Base-by-base conservation (phyloP, 2,888 invertebrate species). In the Pachydiplax longipennis region DNA sequence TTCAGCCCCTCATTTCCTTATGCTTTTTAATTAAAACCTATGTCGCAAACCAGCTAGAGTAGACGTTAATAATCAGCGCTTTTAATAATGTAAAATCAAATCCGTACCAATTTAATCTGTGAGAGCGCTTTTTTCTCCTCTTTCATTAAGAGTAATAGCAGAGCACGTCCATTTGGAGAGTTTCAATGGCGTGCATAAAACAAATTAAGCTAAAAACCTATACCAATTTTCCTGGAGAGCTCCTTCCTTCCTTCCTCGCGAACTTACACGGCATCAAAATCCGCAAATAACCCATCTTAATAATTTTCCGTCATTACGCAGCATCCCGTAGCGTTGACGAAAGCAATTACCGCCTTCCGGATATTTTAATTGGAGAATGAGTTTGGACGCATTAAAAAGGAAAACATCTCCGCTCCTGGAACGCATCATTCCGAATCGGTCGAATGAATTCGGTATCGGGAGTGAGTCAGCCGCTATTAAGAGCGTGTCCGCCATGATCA, bases 201-300 rank as follows among this genome's bases (percentile, higher is more conserved):
- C 61, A 65, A 87, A 87, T 87, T 87, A 65, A 87, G 58, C 37
- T 87, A 87, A 87, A 65, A 87, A 61, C 53, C 87, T 61, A 61
- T 35, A 35, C 61, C 65, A 87, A 87, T 87, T 87, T 87, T 35
- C 8, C 61, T 65, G 37, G 37, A 65, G 58, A 31, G 87, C 61
- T 61, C 58, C 35, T 35, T 82, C 82, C 35, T 35, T 82, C 82
- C 22, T 83, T 58, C 22, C 53, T 18, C 18, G 87, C 35, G n/a
- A 15, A 22, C 8, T 6, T 31, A 0, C 73, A 73, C 25, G 73
- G 12, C 31, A 73, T 73, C n/a, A 12, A 65, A 65, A 65, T 65
- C 31, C 73, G 73, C 31, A 73, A 73, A 73, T 73, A 22, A 53
- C 73, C 73, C 73, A 73, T 73, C 73, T 73, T 31, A 25, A 65